A percentile compares a stretch with the other conserved stretches of the same genome.
Evolutionary conservation across 2,113 vertebrate species (phyloP).

Genomic region (Dicaeum eximium): DNA sequence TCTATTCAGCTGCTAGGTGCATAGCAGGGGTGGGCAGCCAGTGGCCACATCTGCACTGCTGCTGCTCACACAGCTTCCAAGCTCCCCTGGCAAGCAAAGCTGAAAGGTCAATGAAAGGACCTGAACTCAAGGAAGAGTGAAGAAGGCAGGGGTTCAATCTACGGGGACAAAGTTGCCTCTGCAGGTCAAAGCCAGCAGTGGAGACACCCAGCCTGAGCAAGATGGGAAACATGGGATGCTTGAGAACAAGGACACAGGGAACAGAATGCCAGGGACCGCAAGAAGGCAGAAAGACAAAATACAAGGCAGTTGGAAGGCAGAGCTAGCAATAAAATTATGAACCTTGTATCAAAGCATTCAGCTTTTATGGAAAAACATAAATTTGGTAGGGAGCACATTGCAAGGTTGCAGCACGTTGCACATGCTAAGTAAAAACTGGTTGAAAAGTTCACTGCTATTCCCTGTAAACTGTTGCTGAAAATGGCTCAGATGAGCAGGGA

Average conservation of each 20-base stretch:
- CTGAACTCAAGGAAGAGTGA: not conserved
- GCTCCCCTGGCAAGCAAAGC: not conserved
- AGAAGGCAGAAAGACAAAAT: not conserved
- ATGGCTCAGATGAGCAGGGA: not conserved
- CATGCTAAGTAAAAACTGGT: not conserved
- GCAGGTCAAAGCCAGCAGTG: not conserved
- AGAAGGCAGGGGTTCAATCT: not conserved
- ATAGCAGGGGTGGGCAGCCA: not conserved
- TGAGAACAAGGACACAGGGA: not conserved
- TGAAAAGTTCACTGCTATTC: not conserved
- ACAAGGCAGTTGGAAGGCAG: not conserved
- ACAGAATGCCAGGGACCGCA: not conserved
- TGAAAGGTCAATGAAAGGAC: not conserved
- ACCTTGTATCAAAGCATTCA: not conserved
- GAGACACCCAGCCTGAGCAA: not conserved
- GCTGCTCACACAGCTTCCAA: not conserved
- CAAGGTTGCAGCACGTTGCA: fast-evolving
- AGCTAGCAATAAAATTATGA: not conserved
- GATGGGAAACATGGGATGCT: fast-evolving
- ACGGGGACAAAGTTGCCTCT: not conserved
- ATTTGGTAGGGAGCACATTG: fast-evolving
- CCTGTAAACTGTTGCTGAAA: not conserved
- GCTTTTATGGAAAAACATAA: not conserved
- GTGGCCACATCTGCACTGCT: fast-evolving
- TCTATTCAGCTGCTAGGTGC: not conserved